Base-by-base conservation (phyloP, 1,140 invertebrate species). In the Galendromus occidentalis region DNA sequence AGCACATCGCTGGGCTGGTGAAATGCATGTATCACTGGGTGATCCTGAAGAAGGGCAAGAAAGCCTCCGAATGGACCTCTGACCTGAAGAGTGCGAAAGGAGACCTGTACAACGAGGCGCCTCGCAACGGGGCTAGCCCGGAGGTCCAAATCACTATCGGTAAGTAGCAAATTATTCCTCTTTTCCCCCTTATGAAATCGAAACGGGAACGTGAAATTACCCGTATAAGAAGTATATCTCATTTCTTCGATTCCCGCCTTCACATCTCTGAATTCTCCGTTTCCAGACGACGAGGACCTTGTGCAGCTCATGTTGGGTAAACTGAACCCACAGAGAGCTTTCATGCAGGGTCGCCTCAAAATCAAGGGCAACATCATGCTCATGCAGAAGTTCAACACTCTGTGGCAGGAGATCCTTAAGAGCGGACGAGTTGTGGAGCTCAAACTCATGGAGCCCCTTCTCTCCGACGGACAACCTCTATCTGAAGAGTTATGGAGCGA, bases 331-430 rank as follows among this genome's bases (percentile, higher is more conserved):
- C 91, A 94, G 77, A 80, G 84, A 70, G 89, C 91, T 6, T 96
- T 92, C 74, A 86, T 94, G 84, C 85, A 84, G 73, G 89, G 90
- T 22, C 90, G 89, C 76, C 73, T 95, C 64, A 94, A 94, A 77
- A 83, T 94, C 39, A 82, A 84, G 71, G 92, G 92, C 66, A 94
- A 95, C 72, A 85, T 95, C 44, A 91, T 94, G 87, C 75, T 95
- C 6, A 85, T 87, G 2, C 91, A 94, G 76, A 95, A 94, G 77
- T 76, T 96, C 18, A 69, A 72, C 41, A 66, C 70, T 22, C 55
- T 72, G 9, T 72, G 72, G 65, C 84, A 84, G 67, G 80, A 82
- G 14, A 75, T 93, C 17, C 78, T 91, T 42, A 85, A 76, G 66
- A 65, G 65, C 18, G 71, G 70, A 0, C 67, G 68, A 55, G 68